Percentiles rank a stretch among this genome's conserved stretches.
Evolutionary conservation across 2,113 vertebrate genomes (phyloP).

Genomic region (Cryptotis parvus): DNA sequence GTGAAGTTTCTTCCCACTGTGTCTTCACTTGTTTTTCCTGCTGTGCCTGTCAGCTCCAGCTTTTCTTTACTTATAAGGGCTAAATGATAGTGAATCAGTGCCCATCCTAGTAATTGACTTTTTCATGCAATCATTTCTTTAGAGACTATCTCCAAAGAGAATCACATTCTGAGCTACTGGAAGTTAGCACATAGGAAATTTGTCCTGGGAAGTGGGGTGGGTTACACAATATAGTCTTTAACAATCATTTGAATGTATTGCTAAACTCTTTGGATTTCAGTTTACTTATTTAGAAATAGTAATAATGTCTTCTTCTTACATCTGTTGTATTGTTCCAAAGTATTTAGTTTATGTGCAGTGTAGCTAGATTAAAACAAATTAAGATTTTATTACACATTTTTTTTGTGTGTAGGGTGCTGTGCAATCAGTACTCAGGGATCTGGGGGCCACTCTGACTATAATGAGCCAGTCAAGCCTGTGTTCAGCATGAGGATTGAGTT

Average conservation of each 20-base stretch:
- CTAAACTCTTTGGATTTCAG: not conserved
- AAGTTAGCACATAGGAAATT: not conserved
- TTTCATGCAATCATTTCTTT: not conserved
- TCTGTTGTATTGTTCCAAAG: not conserved
- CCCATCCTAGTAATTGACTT: not conserved
- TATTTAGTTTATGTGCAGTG: slow-evolving; percentile 12
- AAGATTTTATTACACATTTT: slow-evolving; percentile 31
- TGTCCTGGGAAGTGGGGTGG: no score
- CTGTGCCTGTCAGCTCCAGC: not conserved
- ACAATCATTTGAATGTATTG: not conserved
- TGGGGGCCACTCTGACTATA: no score
- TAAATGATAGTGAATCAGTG: not conserved
- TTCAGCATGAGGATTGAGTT: no score
- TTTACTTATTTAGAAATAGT: slow-evolving; percentile 15
- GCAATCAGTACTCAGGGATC: no score
- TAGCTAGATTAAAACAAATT: slow-evolving; percentile 26
- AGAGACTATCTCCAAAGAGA: slow-evolving; percentile 3
- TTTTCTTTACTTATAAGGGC: not conserved
- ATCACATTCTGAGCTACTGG: not conserved
- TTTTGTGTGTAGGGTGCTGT: not conserved
- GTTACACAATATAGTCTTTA: not conserved
- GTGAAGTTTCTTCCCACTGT: not conserved
- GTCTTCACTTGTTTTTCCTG: not conserved
- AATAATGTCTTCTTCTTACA: not conserved
- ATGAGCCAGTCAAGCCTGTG: no score